A percentile compares a stretch with the other conserved stretches of the same genome.
phyloP scores from a whole-genome alignment of 1,140 invertebrate species.

The Euura saliciscinereae region DNA sequence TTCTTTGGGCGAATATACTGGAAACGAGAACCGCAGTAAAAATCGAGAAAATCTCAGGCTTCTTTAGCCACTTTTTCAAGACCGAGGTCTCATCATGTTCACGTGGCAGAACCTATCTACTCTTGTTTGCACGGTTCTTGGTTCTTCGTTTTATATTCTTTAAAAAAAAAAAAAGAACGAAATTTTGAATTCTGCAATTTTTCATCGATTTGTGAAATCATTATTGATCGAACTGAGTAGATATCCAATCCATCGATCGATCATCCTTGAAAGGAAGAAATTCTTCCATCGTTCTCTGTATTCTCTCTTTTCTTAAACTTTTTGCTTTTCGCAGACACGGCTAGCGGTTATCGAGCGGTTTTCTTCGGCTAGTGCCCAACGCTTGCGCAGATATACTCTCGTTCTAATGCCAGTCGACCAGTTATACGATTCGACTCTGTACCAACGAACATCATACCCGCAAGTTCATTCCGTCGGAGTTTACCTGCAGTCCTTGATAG shows the following conservation, averaged over 20 bases:
- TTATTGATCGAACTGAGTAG: too few relatives aligned
- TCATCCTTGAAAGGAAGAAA: not conserved
- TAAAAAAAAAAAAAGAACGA: not conserved
- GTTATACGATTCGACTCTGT: not conserved
- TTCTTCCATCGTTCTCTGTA: not conserved
- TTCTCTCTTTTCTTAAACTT: not conserved
- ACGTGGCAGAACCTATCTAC: too few relatives aligned
- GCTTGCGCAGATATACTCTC: not conserved
- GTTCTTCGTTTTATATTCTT: too few relatives aligned
- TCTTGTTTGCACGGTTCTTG: too few relatives aligned
- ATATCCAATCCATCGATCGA: not conserved
- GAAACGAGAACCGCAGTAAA: not conserved
- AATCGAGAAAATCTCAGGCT: not conserved
- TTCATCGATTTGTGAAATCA: too few relatives aligned
- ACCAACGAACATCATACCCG: not conserved
- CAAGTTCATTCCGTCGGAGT: not conserved
- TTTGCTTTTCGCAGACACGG: not conserved
- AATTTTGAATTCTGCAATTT: not conserved
- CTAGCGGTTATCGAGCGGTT: conserved; percentile 3
- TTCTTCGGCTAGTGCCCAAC: not conserved
- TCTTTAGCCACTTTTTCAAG: too few relatives aligned
- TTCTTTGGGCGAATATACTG: too few relatives aligned
- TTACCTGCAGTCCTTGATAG: not conserved
- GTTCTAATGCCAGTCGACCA: not conserved
- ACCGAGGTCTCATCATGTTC: too few relatives aligned